Base-by-base conservation (phyloP, 2,113 vertebrate species). In the Arenaria interpres region DNA sequence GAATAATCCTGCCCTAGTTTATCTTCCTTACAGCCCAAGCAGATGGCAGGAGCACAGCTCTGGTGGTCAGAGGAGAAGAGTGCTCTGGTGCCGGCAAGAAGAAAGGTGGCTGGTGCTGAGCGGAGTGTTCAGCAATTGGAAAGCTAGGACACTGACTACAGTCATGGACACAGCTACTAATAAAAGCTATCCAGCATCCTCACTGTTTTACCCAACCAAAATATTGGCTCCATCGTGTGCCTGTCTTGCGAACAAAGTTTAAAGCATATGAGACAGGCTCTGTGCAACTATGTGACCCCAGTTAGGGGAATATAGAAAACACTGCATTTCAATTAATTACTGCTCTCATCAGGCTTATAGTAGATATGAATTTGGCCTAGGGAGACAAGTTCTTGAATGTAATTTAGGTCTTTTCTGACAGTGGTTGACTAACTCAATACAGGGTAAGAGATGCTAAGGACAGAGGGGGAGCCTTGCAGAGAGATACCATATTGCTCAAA, bases 141-240 rank as follows among this genome's bases (percentile, higher is more conserved):
- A 82, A 87, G 39, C 19, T 24, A 27, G 15, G 66, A 23, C 67
- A 37, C 5, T 53, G 62, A 48, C 16, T 54, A 33, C 33, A 59
- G 67, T 19, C 39, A 18, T 3, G 48, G 35, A 24, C 68, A 57
- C 25, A 54, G 37, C 20, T 46, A 27, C 43, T 39, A 25, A 13
- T 5, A 53, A 41, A 45, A 54, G 62, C 35, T 63, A 41, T 19
- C 41, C 50, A 56, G 11, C 14, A n/a, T 10, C 50, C 22, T 68
- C 0, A 0, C 24, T 11, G 41, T 12, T 73, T 16, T 2, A 57
- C 35, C 35, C 59, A 71, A 3, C 12, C 30, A 51, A 87, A 54
- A 2, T 43, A 35, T 1, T 33, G 41, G 20, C 41, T 93, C 30
- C 37, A 43, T 57, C 67, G 8, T 1, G 8, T 15, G 32, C 11